phyloP scores from a whole-genome alignment of 2,797 vertebrate genomes.

The Triplophysa bombifrons region DNA sequence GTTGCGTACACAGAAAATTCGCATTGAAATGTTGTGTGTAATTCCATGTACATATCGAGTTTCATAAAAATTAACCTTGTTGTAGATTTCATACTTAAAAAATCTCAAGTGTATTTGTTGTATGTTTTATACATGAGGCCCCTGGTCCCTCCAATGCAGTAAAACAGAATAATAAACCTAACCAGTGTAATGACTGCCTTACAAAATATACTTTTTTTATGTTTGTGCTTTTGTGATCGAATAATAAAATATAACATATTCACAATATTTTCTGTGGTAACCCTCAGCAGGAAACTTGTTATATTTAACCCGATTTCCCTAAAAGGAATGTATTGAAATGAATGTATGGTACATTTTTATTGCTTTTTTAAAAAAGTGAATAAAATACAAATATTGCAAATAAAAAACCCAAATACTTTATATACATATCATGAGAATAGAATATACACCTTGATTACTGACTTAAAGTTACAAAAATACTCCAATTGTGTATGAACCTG shows the following conservation, averaged over 20 bases:
- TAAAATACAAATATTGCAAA: constrained; percentile 69
- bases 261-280: neutral
- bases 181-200: constrained; percentile 79
- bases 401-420: constrained; percentile 70
- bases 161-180: constrained; percentile 61
- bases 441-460: constrained; percentile 91
- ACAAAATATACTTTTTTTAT: constrained; percentile 74
- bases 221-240: constrained; percentile 75
- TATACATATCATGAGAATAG: constrained; percentile 92
- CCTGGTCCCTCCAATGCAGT: constrained; percentile 64
- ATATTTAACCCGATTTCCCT: neutral
- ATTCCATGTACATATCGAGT: too few species aligned
- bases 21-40: too few species aligned
- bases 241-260: constrained; percentile 69
- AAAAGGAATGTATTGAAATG: neutral
- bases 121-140: too few species aligned
- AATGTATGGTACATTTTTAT: constrained; percentile 62
- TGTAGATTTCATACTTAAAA: too few species aligned
- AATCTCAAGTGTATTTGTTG: too few species aligned
- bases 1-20: too few species aligned
- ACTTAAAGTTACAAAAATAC: constrained; percentile 66
- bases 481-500: constrained; percentile 55
- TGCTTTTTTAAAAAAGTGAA: constrained; percentile 67
- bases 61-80: too few species aligned
- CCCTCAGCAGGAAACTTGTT: neutral